Base-by-base conservation (phyloP, 2,113 vertebrate species). In the Chunga burmeisteri region DNA sequence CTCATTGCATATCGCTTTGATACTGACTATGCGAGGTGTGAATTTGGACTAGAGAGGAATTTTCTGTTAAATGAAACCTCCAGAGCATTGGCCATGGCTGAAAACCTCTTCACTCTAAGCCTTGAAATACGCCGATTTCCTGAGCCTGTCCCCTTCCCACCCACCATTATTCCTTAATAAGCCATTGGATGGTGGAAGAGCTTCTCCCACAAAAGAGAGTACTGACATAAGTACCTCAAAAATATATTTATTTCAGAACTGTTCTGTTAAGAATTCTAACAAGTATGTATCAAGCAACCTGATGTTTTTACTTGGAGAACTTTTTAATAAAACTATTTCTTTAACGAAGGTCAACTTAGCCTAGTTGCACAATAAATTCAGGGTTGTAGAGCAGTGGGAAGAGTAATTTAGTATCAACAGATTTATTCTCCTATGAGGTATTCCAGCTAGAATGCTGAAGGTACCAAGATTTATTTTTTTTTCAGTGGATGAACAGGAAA, bases 51-150 rank as follows among this genome's bases (percentile, higher is more conserved):
- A 9, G 62, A 81, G 77, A 75, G 78, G 94, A 70, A 89, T 88
- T 93, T 93, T 62, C 77, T 81, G 80, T 63, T 84, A 79, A 91
- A 86, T 65, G 61, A 86, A 96, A 71, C 59, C 83, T 87, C 42
- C 29, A 70, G 93, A 92, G 86, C 77, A 82, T 96, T 92, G 5
- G 11, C 75, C 29, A 14, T 53, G 73, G 83, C 88, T 87, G 80
- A 72, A 80, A 92, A 59, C 42, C 70, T 90, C 84, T 91, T 86
- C 44, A 22, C 42, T 75, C 71, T 61, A 56, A 96, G 88, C 92
- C 47, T 1, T 70, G 81, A 77, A 80, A 84, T 74, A 52, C 22
- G 81, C 75, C 73, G 71, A 34, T 75, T 87, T 47, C 36, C 85
- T 9, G 12, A 46, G 25, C 12, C 38, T 11, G 23, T 70, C 34